These are phyloP conservation scores for Ruditapes philippinarum DNA, from an alignment of 1,140 invertebrate species.

Conservation along the genomic window DNA sequence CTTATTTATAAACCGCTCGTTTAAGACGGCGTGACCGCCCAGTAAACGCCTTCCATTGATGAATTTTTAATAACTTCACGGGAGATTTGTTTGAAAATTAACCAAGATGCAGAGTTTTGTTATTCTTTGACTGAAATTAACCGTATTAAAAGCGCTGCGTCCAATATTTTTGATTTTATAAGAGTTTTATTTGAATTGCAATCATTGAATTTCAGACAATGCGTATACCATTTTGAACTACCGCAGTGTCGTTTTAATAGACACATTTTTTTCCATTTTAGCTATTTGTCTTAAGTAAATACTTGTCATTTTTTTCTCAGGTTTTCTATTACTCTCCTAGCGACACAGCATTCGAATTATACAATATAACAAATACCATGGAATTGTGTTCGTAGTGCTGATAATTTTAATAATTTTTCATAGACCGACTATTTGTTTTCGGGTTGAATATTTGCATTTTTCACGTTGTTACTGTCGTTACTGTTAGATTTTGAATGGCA, in stretches of 20 bases:
- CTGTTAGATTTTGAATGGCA: not conserved
- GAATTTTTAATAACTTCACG: slow-evolving; percentile 30
- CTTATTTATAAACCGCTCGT: not conserved
- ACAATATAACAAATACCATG: not conserved
- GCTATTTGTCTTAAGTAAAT: slow-evolving; percentile 17
- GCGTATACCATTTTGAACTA: slow-evolving; percentile 8
- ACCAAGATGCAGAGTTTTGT: slow-evolving; percentile 3
- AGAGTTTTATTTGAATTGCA: slow-evolving; percentile 26
- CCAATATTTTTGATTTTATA: slow-evolving; percentile 53
- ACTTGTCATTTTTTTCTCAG: slow-evolving; percentile 15
- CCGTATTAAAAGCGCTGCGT: slow-evolving; percentile 1
- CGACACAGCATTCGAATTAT: not conserved
- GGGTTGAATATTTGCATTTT: not conserved
- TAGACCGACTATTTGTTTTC: not conserved
- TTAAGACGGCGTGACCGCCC: not conserved
- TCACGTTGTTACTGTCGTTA: not conserved
- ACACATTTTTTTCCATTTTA: not conserved
- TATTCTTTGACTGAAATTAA: slow-evolving; percentile 20
- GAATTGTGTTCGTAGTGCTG: not conserved
- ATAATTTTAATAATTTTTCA: slow-evolving; percentile 29
- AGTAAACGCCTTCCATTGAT: slow-evolving; percentile 45
- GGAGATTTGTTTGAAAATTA: slow-evolving; percentile 35
- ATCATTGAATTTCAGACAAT: not conserved
- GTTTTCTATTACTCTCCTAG: not conserved
- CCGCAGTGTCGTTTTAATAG: slow-evolving; percentile 8